Conservation (phyloP, 2,797 vertebrate genomes). For the Octomys mimax region DNA sequence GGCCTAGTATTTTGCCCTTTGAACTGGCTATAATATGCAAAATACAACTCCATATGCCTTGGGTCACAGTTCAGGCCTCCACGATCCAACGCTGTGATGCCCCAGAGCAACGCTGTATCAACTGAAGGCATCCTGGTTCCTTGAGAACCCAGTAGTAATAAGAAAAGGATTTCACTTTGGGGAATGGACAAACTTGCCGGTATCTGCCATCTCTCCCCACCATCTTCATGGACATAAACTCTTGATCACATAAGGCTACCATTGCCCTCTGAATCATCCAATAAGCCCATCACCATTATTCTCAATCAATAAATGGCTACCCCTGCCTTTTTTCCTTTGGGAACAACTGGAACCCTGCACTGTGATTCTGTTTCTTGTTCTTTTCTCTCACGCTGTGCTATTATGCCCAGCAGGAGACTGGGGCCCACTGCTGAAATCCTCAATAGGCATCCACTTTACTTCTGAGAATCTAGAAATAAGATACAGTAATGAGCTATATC, state of each 20-base stretch:
- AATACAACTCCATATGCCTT: background rate
- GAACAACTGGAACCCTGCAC: background rate
- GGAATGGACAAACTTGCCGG: background rate
- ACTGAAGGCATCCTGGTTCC: background rate
- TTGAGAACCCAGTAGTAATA: background rate
- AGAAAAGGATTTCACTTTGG: background rate
- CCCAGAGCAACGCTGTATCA: background rate
- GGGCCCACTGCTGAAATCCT: too few species aligned
- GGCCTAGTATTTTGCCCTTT: too few species aligned
- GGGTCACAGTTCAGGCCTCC: background rate
- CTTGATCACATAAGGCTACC: background rate
- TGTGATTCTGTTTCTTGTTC: background rate
- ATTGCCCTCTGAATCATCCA: too few species aligned
- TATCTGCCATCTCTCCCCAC: background rate
- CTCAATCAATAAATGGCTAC: background rate
- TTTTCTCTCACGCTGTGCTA: background rate
- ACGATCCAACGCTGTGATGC: background rate
- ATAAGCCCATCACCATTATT: background rate
- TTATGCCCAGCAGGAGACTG: background rate
- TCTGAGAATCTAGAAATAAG: background rate
- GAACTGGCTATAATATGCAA: too few species aligned
- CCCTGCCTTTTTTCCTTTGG: background rate
- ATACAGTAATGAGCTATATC: background rate
- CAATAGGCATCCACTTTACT: background rate
- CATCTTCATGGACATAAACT: background rate